These are phyloP conservation scores for Orchestes rusci DNA, from an alignment of 2,888 invertebrate species.

Conservation along the genomic window DNA sequence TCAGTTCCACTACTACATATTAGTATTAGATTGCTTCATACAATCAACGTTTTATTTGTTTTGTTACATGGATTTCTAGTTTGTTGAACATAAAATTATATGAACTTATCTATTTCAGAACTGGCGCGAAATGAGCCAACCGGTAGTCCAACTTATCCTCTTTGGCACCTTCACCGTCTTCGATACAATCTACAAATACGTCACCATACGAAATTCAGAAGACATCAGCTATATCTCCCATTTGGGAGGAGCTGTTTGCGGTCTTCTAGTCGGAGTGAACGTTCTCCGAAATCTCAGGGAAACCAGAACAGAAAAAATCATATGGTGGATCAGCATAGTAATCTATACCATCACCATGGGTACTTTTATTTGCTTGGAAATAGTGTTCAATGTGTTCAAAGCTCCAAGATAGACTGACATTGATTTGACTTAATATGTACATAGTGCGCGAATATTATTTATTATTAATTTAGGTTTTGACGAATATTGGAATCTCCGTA, in stretches of 20 bases:
- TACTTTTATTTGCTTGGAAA: slow-evolving; percentile 22
- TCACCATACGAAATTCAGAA: slow-evolving; percentile 37
- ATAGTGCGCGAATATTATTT: too few relatives aligned
- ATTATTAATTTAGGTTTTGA: too few relatives aligned
- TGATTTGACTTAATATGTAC: too few relatives aligned
- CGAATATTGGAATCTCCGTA: too few relatives aligned
- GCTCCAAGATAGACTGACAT: too few relatives aligned
- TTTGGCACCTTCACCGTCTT: slow-evolving; percentile 26
- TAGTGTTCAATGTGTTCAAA: slow-evolving; percentile 9
- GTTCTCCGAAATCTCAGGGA: slow-evolving; percentile 55
- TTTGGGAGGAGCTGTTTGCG: slow-evolving; percentile 61
- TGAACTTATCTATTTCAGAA: slow-evolving; percentile 54
- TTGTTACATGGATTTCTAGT: too few relatives aligned
- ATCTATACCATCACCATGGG: slow-evolving; percentile 61
- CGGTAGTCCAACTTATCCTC: slow-evolving; percentile 28
- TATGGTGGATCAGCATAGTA: slow-evolving; percentile 64
- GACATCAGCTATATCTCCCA: slow-evolving; percentile 75
- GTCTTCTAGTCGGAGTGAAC: slow-evolving; percentile 60
- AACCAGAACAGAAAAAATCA: slow-evolving; percentile 51
- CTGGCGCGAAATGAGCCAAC: slow-evolving; percentile 88
- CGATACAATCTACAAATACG: slow-evolving; percentile 24
- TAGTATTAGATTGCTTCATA: too few relatives aligned
- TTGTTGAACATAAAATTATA: too few relatives aligned
- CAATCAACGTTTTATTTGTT: too few relatives aligned
- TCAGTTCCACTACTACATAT: too few relatives aligned